Evolutionary conservation across 2,888 invertebrate genomes (phyloP), one percentile per base, ranked within the genome.

Genomic region (Tribolium freemani): DNA sequence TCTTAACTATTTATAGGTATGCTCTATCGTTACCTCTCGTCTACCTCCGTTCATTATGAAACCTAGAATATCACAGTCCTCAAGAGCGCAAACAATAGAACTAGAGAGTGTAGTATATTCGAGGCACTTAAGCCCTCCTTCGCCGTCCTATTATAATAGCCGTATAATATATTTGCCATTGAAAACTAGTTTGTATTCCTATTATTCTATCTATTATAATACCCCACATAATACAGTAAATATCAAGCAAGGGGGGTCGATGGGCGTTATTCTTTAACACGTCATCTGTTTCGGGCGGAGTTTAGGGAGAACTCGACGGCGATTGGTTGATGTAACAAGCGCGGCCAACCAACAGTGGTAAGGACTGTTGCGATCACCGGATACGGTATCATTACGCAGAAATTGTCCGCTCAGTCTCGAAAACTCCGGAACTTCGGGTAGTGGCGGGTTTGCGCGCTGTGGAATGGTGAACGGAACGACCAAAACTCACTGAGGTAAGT

Each of bases 151-250:
- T 82, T 83, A 84, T 83, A 83, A 83, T 82, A 82, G 78, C 79
- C 75, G 80, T 79, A 79, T 78, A 84, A 83, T 83, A 84, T 83
- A 84, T 84, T 83, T 84, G 80, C 85, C 82, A 84, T 85, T 84
- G 82, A 85, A 83, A 83, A 84, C 85, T 84, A 84, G 85, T 84
- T 85, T 85, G 83, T 85, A 85, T 84, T 85, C 84, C 85, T 83
- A 86, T 85, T 85, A 83, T 85, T 75, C 79, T 75, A 69, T 79
- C 81, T 81, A 83, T 83, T 83, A 83, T 83, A 83, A 80, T 79
- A 79, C 79, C 76, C 79, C 80, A 83, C 82, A 84, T 83, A 84
- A 85, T 84, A 85, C 84, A 84, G 83, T 84, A 84, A 85, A 85
- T 82, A 84, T 84, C 82, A 63, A 76, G 78, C 73, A 73, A 73